A percentile compares a stretch with the other conserved stretches of the same genome.
Conservation (phyloP, 2,797 vertebrate species). For the Betta splendens region DNA sequence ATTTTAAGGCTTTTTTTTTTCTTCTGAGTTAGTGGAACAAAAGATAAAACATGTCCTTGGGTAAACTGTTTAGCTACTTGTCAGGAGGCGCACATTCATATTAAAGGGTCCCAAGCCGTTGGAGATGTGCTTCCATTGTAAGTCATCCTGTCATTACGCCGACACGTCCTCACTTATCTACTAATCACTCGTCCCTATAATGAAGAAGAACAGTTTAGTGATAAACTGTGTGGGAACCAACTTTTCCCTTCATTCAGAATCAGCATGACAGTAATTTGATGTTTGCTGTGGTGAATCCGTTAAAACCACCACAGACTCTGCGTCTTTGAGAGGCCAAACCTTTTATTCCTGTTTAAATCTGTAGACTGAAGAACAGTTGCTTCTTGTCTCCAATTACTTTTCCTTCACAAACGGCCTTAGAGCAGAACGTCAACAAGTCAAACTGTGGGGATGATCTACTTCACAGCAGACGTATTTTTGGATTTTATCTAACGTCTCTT, state of each 20-base stretch:
- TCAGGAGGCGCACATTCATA: background rate
- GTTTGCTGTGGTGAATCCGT: constrained; percentile 27
- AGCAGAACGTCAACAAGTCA: constrained; percentile 48
- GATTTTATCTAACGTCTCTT: constrained; percentile 29
- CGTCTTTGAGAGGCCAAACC: constrained; percentile 1
- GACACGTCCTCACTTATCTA: constrained; percentile 10
- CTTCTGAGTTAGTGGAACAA: background rate
- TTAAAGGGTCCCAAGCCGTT: background rate
- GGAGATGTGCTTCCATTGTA: constrained; percentile 8
- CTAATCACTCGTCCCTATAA: constrained; percentile 11
- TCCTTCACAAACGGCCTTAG: constrained; percentile 23
- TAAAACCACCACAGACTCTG: constrained; percentile 28
- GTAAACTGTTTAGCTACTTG: background rate
- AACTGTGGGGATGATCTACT: constrained; percentile 30
- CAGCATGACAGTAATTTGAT: constrained; percentile 35
- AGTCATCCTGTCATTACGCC: constrained; percentile 15
- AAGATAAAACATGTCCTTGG: background rate
- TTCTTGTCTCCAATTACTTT: constrained; percentile 28
- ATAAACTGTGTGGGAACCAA: constrained; percentile 37
- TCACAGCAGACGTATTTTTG: constrained; percentile 39
- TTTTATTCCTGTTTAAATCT: constrained; percentile 16
- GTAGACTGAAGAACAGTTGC: constrained; percentile 3
- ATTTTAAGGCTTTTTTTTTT: too few relatives aligned
- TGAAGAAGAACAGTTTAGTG: background rate
- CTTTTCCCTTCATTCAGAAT: background rate